Conservation (phyloP, 2,888 invertebrate genomes). For the Clanis bilineata region DNA sequence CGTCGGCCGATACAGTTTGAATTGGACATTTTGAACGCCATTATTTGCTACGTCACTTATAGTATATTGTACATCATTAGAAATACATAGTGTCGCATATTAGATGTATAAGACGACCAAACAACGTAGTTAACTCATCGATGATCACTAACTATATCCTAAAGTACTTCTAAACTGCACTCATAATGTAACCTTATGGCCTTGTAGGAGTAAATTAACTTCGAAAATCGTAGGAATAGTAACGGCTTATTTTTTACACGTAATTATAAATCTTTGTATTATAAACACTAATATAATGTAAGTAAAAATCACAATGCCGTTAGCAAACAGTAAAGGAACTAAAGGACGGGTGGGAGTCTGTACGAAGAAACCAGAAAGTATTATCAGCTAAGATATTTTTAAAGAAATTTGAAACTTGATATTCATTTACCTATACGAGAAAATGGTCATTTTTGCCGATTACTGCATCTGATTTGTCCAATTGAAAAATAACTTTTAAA, state of each 20-base stretch:
- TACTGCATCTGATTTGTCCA: too few relatives aligned
- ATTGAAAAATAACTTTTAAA: too few relatives aligned
- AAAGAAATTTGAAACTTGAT: neutral
- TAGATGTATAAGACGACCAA: conserved; percentile 2
- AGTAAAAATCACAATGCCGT: neutral
- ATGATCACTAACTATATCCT: conserved; percentile 6
- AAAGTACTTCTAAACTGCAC: neutral
- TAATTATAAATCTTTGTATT: conserved; percentile 1
- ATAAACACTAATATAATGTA: neutral
- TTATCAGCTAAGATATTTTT: neutral
- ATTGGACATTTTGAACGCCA: conserved; percentile 11
- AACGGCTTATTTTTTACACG: conserved; percentile 30
- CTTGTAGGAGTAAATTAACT: conserved; percentile 33
- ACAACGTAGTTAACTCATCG: neutral
- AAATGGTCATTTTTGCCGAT: too few relatives aligned
- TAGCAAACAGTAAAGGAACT: neutral
- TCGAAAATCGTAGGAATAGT: conserved; percentile 24
- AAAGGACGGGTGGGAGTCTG: neutral
- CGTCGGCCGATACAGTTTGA: neutral
- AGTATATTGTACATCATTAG: neutral
- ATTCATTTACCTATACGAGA: neutral
- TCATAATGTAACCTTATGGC: conserved; percentile 31
- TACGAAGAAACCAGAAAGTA: neutral
- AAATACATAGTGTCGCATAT: neutral
- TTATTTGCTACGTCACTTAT: neutral